phyloP scores from a whole-genome alignment of 2,888 invertebrate species.

The Galeopsomyia nigrocyanea region DNA sequence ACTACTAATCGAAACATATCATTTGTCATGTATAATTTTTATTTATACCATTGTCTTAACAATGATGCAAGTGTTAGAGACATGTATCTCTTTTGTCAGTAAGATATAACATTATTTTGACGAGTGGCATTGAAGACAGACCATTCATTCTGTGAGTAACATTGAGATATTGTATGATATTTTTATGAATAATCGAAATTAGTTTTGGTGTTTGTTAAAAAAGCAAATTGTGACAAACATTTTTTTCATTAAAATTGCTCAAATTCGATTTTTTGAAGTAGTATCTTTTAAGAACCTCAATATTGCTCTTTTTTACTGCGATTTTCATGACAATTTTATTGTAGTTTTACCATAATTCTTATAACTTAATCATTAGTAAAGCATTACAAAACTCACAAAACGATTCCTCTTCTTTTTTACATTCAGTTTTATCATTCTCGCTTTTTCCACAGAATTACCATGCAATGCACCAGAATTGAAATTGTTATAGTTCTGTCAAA shows the following conservation, averaged over 20 bases:
- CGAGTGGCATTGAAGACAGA: conserved; percentile 21
- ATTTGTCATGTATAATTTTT: conserved; percentile 44
- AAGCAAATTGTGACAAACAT: background rate
- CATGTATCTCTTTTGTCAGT: conserved; percentile 31
- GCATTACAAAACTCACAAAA: conserved; percentile 3
- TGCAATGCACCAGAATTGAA: conserved; percentile 40
- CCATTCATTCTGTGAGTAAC: background rate
- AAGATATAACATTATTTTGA: conserved; percentile 31
- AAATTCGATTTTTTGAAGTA: conserved; percentile 9
- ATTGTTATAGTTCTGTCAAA: conserved; percentile 9
- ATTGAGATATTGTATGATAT: too few relatives aligned
- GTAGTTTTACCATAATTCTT: conserved; percentile 10
- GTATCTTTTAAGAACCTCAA: conserved; percentile 18
- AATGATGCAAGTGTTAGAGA: conserved; percentile 36
- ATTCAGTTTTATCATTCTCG: background rate
- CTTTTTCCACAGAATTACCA: conserved; percentile 11
- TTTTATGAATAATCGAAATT: too few relatives aligned
- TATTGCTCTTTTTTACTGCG: conserved; percentile 28
- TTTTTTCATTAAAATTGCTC: background rate
- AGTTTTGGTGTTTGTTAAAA: background rate
- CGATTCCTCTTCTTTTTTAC: conserved; percentile 5
- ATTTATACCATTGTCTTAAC: conserved; percentile 35
- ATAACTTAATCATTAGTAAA: conserved; percentile 23
- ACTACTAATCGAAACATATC: conserved; percentile 51
- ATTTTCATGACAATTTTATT: background rate